phyloP scores from a whole-genome alignment of 2,797 vertebrate genomes.

The Spinus olivaceus region DNA sequence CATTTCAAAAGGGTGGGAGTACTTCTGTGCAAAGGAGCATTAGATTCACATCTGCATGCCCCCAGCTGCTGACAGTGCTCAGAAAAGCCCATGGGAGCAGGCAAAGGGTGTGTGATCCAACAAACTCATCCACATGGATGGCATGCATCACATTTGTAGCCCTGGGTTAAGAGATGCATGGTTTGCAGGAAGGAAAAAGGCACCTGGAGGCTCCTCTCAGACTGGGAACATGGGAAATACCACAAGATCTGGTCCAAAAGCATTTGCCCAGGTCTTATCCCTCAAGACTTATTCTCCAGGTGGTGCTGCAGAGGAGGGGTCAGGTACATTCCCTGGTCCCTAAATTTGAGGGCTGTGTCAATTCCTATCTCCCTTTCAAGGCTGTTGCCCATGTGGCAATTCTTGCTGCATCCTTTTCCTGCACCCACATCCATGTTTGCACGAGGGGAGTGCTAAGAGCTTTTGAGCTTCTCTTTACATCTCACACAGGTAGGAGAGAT shows the following conservation, averaged over 20 bases:
- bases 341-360: neutral
- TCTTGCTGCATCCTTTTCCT: neutral
- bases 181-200: neutral
- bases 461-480: neutral
- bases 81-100: neutral
- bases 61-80: neutral
- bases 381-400: neutral
- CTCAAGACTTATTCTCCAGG: neutral
- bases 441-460: neutral
- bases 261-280: neutral
- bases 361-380: neutral
- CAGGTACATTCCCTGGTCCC: fast-evolving
- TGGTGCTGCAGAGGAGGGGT: neutral
- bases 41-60: neutral
- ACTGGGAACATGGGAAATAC: neutral
- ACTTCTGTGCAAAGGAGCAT: neutral
- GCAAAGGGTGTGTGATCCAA: fast-evolving
- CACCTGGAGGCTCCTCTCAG: neutral
- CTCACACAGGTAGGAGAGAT: neutral
- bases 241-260: neutral
- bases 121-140: neutral
- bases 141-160: neutral
- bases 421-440: neutral
- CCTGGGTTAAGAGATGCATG: neutral
- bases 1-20: neutral